These are phyloP conservation scores for Amphiura filiformis DNA, from an alignment of 35 echinoderm and acorn worm species.

Conservation along the genomic window DNA sequence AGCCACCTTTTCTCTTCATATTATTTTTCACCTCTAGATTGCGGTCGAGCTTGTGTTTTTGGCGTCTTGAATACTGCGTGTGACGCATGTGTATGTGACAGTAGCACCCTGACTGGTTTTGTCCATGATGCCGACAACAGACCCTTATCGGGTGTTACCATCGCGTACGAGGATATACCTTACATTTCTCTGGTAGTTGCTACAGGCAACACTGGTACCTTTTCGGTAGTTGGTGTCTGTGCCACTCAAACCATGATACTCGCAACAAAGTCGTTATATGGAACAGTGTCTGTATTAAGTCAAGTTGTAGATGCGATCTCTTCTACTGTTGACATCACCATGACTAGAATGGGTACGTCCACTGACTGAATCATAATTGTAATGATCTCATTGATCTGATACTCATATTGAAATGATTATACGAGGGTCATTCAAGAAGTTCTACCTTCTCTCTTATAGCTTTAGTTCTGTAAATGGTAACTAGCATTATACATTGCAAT, in stretches of 20 bases:
- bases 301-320: background rate
- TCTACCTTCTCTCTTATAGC: too few species aligned
- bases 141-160: background rate
- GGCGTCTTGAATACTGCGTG: background rate
- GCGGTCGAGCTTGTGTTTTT: background rate
- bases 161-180: background rate
- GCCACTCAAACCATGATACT: background rate
- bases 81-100: background rate
- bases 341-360: background rate
- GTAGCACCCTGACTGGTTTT: background rate
- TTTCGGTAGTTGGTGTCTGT: background rate
- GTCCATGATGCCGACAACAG: background rate
- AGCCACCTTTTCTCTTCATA: too few species aligned
- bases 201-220: background rate
- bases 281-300: background rate
- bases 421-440: too few species aligned
- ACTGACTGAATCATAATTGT: too few species aligned
- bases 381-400: too few species aligned
- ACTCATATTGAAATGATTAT: too few species aligned
- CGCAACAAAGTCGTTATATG: background rate
- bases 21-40: too few species aligned
- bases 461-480: too few species aligned
- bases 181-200: background rate
- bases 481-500: too few species aligned
- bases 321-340: background rate